Evolutionary conservation across 2,797 vertebrate species (phyloP).

Genomic region (Tachyglossus aculeatus): DNA sequence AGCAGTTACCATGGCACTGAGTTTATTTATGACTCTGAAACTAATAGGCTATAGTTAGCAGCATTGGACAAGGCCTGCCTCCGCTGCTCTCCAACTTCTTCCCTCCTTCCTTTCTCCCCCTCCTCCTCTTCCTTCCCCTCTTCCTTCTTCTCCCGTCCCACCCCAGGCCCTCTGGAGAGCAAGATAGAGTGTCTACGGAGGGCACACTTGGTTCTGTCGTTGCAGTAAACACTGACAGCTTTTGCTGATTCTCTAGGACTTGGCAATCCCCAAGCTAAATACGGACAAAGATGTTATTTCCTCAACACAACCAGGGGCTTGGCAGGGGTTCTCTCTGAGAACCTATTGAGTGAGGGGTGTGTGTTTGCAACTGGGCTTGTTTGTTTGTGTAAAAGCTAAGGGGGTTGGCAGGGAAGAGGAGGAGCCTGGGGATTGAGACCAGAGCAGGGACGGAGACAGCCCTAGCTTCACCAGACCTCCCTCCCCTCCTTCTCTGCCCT

Average conservation of each 20-base stretch:
- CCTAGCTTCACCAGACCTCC: rapidly evolving
- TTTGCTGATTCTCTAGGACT: conserved; percentile 28
- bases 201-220: conserved; percentile 54
- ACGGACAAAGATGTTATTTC: conserved; percentile 15
- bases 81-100: conserved; percentile 59
- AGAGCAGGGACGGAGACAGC: conserved; percentile 22
- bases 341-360: conserved; percentile 37
- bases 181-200: conserved; percentile 51
- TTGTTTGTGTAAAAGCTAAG: conserved; percentile 43
- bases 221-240: conserved; percentile 41
- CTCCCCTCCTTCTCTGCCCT: not conserved
- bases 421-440: not conserved
- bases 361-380: not conserved
- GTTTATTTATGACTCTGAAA: conserved; percentile 63
- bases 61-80: conserved; percentile 52
- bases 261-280: conserved; percentile 21
- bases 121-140: too few relatives aligned
- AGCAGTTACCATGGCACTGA: conserved; percentile 54
- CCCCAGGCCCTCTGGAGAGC: conserved; percentile 23
- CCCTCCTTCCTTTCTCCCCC: not conserved
- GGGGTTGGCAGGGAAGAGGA: conserved; percentile 26
- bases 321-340: not conserved
- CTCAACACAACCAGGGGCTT: conserved; percentile 39
- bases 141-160: too few relatives aligned
- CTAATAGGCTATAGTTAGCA: conserved; percentile 67